Base-by-base conservation (phyloP, 64 coral and sea anemone genomes). In the Montipora foliosa region DNA sequence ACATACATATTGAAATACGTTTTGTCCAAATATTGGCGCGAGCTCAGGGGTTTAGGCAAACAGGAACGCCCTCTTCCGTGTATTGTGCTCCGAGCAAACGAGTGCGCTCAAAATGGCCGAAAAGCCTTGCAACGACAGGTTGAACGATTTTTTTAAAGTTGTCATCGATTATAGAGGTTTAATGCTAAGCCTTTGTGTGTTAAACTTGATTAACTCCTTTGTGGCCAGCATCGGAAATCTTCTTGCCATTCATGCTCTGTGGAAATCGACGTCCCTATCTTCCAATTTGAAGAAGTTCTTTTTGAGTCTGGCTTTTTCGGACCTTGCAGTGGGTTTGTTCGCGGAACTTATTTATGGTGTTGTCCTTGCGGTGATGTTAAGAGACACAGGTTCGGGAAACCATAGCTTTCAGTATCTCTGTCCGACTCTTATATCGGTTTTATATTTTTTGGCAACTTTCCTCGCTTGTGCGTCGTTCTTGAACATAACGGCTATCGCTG, bases 291-390 rank as follows among this genome's bases (percentile, higher is more conserved):
- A 24, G 57, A 24, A 2, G 11, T 61, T 82, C 13, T 72, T 87
- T 7, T 5, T 87, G 15, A 80, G 89, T n/a, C 70, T 91, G 19
- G 66, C 78, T 25, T 17, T 91, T 14, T 91, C 89, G 44, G 89
- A 82, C 52, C 79, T 91, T 52, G 47, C 77, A 0, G 79, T 82
- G 3, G 89, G 64, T 70, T 16, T 91, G n/a, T 52, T 81, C 6
- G 66, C 79, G 4, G 60, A 91, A 50, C 79, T 51, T 17, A 73
- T 71, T 2, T 74, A 37, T 81, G 79, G 79, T 37, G 53, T 14
- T 44, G 19, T 82, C 11, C 37, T 82, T 7, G 79, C 20, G n/a
- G 8, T 44, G 3, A 82, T 82, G 79, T 64, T 82, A 6, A 61
- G 25, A 4, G 53, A 29, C 8, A 7, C 79, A 6, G 24, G 61